Conservation (phyloP, 1,140 invertebrate species). For the Leptinotarsa lineolata region DNA sequence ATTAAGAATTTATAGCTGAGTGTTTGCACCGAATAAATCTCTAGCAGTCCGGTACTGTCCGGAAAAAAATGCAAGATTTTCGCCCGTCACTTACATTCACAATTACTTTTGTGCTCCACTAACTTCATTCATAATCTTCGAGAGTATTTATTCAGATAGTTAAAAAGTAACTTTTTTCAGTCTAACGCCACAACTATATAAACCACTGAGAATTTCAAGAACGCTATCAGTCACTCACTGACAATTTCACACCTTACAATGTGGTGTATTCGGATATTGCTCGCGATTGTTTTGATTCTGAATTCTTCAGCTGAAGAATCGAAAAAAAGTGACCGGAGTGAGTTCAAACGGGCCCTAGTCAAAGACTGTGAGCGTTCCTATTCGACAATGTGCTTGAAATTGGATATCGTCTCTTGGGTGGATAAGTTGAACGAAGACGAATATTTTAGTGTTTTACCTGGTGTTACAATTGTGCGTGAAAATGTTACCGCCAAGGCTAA, state of each 20-base stretch:
- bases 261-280: constrained; percentile 10
- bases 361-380: constrained; percentile 73
- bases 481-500: constrained; percentile 60
- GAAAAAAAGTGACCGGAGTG: constrained; percentile 43
- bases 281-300: constrained; percentile 11
- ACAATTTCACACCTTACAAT: constrained; percentile 25
- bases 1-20: no score
- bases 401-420: constrained; percentile 76
- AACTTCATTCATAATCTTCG: constrained; percentile 41
- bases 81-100: constrained; percentile 45
- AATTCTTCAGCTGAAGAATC: constrained; percentile 21
- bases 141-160: constrained; percentile 39
- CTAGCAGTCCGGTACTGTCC: constrained; percentile 14
- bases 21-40: no score
- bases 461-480: constrained; percentile 73
- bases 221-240: constrained; percentile 34
- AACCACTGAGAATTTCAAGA: constrained; percentile 29
- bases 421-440: constrained; percentile 70
- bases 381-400: constrained; percentile 75
- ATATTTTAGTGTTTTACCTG: constrained; percentile 69
- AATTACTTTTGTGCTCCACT: constrained; percentile 48
- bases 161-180: constrained; percentile 35
- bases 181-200: constrained; percentile 40
- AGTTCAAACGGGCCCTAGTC: constrained; percentile 52
- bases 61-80: constrained; percentile 30